phyloP scores from a whole-genome alignment of 1,140 invertebrate genomes.

The Zaprionus nigranus region DNA sequence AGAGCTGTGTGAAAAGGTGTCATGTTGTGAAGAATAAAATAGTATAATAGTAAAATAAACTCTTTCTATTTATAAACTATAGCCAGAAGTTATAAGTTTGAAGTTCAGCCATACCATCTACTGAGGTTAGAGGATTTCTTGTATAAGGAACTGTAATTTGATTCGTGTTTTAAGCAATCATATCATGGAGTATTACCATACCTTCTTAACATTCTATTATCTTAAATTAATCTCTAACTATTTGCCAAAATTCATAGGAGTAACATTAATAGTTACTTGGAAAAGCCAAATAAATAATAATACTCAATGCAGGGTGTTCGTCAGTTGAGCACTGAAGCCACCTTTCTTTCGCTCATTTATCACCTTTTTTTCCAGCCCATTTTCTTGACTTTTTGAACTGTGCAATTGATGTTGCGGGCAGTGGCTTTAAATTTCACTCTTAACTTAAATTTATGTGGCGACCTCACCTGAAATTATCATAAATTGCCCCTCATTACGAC shows the following conservation, averaged over 20 bases:
- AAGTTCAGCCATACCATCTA: no score
- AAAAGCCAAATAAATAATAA: neutral
- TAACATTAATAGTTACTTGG: no score
- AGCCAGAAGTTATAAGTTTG: no score
- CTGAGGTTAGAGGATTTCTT: no score
- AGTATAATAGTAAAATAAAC: no score
- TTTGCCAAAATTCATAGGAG: no score
- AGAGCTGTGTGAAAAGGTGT: neutral
- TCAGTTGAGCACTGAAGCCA: neutral
- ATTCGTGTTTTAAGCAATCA: neutral
- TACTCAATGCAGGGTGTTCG: neutral
- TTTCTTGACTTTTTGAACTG: conserved; percentile 44
- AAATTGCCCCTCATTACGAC: conserved; percentile 76
- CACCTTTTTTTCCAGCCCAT: conserved; percentile 39
- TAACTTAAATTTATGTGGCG: conserved; percentile 73
- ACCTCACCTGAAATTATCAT: conserved; percentile 77
- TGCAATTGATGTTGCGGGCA: conserved; percentile 31
- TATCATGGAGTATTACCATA: neutral
- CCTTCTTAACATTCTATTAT: neutral
- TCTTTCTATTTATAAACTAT: no score
- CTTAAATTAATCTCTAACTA: no score
- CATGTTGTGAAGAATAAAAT: neutral
- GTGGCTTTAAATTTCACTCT: conserved; percentile 72
- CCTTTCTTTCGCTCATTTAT: conserved; percentile 48
- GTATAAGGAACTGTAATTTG: no score